Evolutionary conservation across 2,113 vertebrate genomes (phyloP).

Genomic region (Ictidomys tridecemlineatus): DNA sequence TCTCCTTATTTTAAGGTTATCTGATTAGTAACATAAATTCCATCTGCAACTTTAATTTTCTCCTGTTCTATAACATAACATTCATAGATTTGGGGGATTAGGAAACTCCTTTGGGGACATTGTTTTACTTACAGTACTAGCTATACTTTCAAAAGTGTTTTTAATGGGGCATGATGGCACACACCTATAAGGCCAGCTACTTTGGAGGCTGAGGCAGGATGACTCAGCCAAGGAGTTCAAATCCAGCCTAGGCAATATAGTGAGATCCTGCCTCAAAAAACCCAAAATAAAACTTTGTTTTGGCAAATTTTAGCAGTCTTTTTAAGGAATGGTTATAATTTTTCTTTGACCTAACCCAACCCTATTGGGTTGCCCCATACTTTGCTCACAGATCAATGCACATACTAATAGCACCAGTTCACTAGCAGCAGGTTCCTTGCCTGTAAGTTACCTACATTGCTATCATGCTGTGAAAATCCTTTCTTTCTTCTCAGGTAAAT

Average conservation of each 20-base stretch:
- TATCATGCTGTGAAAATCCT: not conserved
- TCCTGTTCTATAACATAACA: not conserved
- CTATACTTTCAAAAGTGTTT: not conserved
- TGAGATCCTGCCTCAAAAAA: not conserved
- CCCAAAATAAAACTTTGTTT: not conserved
- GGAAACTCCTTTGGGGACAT: not conserved
- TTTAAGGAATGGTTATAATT: conserved; percentile 38
- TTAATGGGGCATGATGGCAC: not conserved
- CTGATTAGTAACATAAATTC: conserved; percentile 1
- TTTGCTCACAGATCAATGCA: not conserved
- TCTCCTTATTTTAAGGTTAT: conserved; percentile 11
- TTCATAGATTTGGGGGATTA: not conserved
- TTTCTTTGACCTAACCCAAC: conserved; percentile 41
- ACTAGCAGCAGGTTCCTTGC: not conserved
- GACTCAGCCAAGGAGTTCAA: not conserved
- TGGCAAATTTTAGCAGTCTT: conserved; percentile 1
- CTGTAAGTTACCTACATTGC: not conserved
- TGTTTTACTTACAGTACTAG: not conserved
- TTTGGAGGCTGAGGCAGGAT: not conserved
- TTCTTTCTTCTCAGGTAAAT: not conserved
- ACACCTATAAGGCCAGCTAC: not conserved
- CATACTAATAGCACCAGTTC: not conserved
- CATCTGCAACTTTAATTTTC: not conserved
- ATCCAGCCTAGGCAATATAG: not conserved
- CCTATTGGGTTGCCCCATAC: not conserved